These are phyloP conservation scores for Muscicapa adusta DNA, from an alignment of 2,113 vertebrate species.

Conservation along the genomic window DNA sequence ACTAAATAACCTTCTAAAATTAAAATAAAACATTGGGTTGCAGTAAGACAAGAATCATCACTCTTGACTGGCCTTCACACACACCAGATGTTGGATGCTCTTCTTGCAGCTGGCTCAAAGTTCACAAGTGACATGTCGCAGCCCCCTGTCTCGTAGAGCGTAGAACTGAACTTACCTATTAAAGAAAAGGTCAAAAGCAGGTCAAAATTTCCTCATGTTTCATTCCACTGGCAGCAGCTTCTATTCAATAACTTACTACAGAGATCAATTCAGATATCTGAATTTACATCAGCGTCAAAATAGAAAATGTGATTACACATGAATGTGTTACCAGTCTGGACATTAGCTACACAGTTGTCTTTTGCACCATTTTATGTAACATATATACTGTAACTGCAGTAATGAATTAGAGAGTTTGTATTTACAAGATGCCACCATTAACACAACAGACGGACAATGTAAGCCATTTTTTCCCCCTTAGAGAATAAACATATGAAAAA, in stretches of 20 bases:
- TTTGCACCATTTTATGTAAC: background rate
- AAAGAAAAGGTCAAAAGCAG: constrained; percentile 60
- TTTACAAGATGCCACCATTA: background rate
- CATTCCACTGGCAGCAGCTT: background rate
- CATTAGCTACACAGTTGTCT: background rate
- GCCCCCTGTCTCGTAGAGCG: constrained; percentile 91
- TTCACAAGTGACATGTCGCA: constrained; percentile 97
- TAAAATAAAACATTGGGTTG: background rate
- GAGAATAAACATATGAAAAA: background rate
- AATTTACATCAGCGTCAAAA: background rate
- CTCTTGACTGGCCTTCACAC: constrained; percentile 67
- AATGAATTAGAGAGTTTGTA: background rate
- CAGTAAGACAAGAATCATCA: constrained; percentile 31
- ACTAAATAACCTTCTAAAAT: background rate
- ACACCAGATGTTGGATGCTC: constrained; percentile 97
- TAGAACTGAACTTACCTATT: constrained; percentile 92
- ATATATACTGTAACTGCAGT: background rate
- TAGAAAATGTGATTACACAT: background rate
- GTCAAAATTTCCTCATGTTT: background rate
- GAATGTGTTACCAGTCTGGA: background rate
- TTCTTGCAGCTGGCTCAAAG: constrained; percentile 95
- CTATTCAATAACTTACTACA: background rate
- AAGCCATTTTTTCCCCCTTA: rapidly evolving
- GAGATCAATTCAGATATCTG: background rate
- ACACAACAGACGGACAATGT: background rate